A percentile compares a stretch with the other conserved stretches of the same genome.
Conservation (phyloP, 2,888 invertebrate species). For the Hoplodrina ambigua region DNA sequence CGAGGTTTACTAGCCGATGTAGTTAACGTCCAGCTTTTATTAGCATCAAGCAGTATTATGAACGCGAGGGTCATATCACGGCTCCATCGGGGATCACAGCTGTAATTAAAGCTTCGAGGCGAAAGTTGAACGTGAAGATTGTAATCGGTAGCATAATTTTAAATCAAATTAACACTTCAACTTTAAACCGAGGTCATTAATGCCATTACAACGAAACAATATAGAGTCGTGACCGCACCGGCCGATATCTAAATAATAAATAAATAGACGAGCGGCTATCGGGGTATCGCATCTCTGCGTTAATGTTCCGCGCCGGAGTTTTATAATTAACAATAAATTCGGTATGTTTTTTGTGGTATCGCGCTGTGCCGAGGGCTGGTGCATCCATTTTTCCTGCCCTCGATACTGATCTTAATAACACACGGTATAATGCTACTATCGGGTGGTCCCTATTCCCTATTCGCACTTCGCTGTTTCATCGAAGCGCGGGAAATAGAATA, state of each 20-base stretch:
- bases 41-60: slow-evolving; percentile 69
- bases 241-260: slow-evolving; percentile 90
- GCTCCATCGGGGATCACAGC: slow-evolving; percentile 81
- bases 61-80: slow-evolving; percentile 74
- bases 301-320: slow-evolving; percentile 88
- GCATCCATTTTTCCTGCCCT: slow-evolving; percentile 84
- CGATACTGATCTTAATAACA: slow-evolving; percentile 88
- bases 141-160: slow-evolving; percentile 88
- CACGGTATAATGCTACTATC: slow-evolving; percentile 61
- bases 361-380: slow-evolving; percentile 76
- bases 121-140: slow-evolving; percentile 88
- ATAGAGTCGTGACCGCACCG: slow-evolving; percentile 88
- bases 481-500: slow-evolving; percentile 64
- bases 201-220: slow-evolving; percentile 89
- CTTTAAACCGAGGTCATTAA: slow-evolving; percentile 90
- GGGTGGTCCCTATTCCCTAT: slow-evolving; percentile 74
- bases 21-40: slow-evolving; percentile 73
- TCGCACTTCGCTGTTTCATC: slow-evolving; percentile 60
- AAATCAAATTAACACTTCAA: slow-evolving; percentile 91
- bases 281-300: slow-evolving; percentile 85
- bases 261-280: slow-evolving; percentile 88
- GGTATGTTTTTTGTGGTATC: slow-evolving; percentile 86
- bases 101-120: slow-evolving; percentile 87
- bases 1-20: slow-evolving; percentile 70
- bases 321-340: slow-evolving; percentile 91